Base-by-base conservation (phyloP, 1,140 invertebrate genomes). In the Helicoverpa zea region DNA sequence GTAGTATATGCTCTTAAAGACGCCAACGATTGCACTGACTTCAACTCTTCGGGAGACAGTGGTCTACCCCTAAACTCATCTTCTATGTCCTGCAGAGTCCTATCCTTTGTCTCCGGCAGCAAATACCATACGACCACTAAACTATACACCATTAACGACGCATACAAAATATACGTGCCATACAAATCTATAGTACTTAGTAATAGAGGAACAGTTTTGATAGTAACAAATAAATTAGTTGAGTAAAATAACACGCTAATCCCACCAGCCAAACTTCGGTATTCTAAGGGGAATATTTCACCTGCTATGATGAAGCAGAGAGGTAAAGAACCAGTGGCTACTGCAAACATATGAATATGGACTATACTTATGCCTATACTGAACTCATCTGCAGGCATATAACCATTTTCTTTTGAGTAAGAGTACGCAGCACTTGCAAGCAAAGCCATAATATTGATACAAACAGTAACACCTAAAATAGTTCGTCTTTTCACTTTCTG, bases 31-130 rank as follows among this genome's bases (percentile, higher is more conserved):
- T 90, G 84, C 7, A 85, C 85, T 0, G 89, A 90, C 64, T 89
- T 89, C 61, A 90, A 64, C 79, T 90, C 89, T 14, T 90, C 85
- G 43, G 83, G 81, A 13, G 89, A 88, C 61, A 90, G 35, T 7
- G 88, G 85, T 56, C 86, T 83, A 5, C 90, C 90, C 81, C 86
- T 85, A 43, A 91, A 91, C 75, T 89, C 90, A 47, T 91, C 87
- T 76, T 91, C 89, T 11, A 91, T 90, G 49, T 91, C 88, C 64
- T 90, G 89, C 4, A 91, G 75, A 1, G 89, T 91, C 54, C 89
- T 86, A 47, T 90, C 89, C 47, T 90, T 91, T 0, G 90, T 91
- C 77, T 91, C 90, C 1, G 90, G 90, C 10, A 91, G 47, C 47
- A 87, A 81, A 58, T 84, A 81, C 78, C 80, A 84, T 7, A 86